Evolutionary conservation across 2,797 vertebrate species (phyloP).

Genomic region (Distichodus sexfasciatus): DNA sequence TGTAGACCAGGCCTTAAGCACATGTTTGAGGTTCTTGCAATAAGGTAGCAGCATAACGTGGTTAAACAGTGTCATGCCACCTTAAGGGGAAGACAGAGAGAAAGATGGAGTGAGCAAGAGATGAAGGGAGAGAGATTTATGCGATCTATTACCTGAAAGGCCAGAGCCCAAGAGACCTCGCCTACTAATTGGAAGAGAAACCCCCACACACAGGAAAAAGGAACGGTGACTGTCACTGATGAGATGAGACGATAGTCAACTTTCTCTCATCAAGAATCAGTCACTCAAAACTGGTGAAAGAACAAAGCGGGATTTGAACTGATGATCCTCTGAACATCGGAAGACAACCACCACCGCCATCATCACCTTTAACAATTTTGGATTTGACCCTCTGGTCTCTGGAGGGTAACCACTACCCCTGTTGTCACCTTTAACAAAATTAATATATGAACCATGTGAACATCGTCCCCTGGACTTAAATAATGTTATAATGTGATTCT

Average conservation of each 20-base stretch:
- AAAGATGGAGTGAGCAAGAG: constrained; percentile 19
- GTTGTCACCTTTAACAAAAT: too few relatives aligned
- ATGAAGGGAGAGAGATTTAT: constrained; percentile 15
- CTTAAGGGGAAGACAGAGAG: constrained; percentile 15
- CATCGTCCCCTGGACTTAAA: too few relatives aligned
- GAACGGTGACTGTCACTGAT: constrained; percentile 25
- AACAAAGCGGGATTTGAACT: too few relatives aligned
- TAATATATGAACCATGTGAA: too few relatives aligned
- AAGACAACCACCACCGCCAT: too few relatives aligned
- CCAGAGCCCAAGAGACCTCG: not conserved
- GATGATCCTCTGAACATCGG: too few relatives aligned
- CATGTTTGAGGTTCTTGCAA: constrained; percentile 29
- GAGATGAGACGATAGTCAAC: constrained; percentile 28
- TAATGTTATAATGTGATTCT: too few relatives aligned
- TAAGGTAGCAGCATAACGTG: constrained; percentile 16
- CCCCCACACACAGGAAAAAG: not conserved
- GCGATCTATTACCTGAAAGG: not conserved
- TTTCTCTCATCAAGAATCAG: constrained; percentile 5
- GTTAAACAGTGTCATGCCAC: constrained; percentile 9
- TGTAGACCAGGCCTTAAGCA: not conserved
- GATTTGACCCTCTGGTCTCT: too few relatives aligned
- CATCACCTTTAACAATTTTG: too few relatives aligned
- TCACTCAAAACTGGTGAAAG: too few relatives aligned
- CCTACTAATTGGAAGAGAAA: not conserved
- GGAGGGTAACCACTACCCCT: too few relatives aligned